Evolutionary conservation across 1,140 invertebrate species (phyloP).

Genomic region (Elymnias hypermnestra): DNA sequence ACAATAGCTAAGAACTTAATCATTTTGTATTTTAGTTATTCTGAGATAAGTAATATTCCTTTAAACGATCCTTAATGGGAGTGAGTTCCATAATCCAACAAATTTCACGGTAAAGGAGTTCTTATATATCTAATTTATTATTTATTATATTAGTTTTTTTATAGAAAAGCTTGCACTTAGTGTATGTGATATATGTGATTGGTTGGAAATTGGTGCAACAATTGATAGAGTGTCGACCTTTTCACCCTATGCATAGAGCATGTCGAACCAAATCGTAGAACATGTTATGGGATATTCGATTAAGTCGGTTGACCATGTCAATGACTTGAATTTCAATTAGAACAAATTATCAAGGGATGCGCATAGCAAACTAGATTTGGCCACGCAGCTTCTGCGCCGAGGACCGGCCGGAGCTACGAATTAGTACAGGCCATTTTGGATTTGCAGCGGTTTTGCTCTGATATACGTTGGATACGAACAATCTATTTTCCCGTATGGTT

Average conservation of each 20-base stretch:
- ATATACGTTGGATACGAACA: constrained; percentile 35
- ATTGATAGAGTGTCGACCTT: neutral
- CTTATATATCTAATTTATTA: too few species aligned
- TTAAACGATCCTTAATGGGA: too few species aligned
- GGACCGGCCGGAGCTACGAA: constrained; percentile 27
- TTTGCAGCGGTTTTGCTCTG: constrained; percentile 32
- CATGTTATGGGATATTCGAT: constrained; percentile 61
- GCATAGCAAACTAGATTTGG: constrained; percentile 69
- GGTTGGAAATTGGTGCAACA: neutral
- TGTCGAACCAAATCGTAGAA: constrained; percentile 31
- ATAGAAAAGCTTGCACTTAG: too few species aligned
- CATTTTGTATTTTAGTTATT: too few species aligned
- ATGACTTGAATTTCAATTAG: constrained; percentile 76
- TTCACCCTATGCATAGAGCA: constrained; percentile 10
- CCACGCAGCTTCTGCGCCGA: constrained; percentile 44
- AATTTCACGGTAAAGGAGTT: too few species aligned
- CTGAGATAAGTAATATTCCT: too few species aligned
- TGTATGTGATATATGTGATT: too few species aligned
- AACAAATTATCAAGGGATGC: constrained; percentile 75
- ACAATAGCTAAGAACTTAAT: too few species aligned
- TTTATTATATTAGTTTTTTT: too few species aligned
- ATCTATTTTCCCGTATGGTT: constrained; percentile 34
- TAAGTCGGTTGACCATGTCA: constrained; percentile 66
- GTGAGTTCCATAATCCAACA: too few species aligned
- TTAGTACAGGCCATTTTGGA: constrained; percentile 35